phyloP scores from a whole-genome alignment of 2,113 vertebrate genomes.

The Verasper variegatus region DNA sequence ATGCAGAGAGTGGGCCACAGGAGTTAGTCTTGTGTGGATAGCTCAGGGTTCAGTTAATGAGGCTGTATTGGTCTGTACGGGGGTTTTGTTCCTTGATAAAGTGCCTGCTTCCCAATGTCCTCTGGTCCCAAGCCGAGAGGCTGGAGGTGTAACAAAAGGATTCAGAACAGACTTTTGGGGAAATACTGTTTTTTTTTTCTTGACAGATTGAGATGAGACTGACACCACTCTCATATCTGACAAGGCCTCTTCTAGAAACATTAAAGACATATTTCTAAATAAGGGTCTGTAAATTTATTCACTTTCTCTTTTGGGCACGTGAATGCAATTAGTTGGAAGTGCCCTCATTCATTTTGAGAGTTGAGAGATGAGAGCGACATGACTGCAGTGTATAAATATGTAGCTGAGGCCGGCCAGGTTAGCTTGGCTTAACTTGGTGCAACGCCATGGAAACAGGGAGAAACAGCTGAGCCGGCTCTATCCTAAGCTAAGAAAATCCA shows the following conservation, averaged over 20 bases:
- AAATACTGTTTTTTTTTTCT: too few species aligned
- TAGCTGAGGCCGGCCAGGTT: neutral
- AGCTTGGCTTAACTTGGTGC: neutral
- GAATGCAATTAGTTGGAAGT: neutral
- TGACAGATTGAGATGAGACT: too few species aligned
- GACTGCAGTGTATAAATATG: neutral
- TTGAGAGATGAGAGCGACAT: neutral
- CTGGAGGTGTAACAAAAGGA: too few species aligned
- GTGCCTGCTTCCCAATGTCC: too few species aligned
- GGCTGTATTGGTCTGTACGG: neutral
- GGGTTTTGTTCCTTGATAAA: neutral
- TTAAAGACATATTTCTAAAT: too few species aligned
- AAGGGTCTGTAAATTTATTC: neutral
- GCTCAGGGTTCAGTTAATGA: too few species aligned
- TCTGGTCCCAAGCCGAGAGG: too few species aligned
- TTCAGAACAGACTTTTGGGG: too few species aligned
- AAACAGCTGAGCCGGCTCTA: conserved; percentile 3
- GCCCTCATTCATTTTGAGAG: neutral
- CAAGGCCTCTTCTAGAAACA: too few species aligned
- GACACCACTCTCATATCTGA: too few species aligned
- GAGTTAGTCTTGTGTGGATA: too few species aligned
- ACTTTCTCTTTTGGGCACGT: neutral
- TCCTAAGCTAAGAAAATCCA: neutral
- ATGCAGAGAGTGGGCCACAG: too few species aligned
- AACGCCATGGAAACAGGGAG: neutral